These are phyloP conservation scores for Lapara coniferarum DNA, from an alignment of 2,888 invertebrate genomes.

Conservation along the genomic window DNA sequence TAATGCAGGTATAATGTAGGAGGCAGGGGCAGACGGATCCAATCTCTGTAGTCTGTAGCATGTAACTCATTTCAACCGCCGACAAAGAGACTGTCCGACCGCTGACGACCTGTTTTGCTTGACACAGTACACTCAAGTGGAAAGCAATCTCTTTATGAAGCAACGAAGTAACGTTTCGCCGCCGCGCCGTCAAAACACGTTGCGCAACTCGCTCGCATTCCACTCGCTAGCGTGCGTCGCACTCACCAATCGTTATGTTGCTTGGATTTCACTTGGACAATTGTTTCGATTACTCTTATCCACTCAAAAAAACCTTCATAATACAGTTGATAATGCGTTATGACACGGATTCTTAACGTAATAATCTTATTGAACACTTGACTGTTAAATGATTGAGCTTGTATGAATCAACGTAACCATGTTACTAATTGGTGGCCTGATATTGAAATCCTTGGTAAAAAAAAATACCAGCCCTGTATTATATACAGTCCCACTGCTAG, in stretches of 20 bases:
- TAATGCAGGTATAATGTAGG: neutral
- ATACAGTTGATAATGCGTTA: constrained; percentile 22
- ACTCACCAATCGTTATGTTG: constrained; percentile 44
- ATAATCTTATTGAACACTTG: constrained; percentile 28
- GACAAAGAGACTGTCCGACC: constrained; percentile 33
- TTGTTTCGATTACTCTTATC: constrained; percentile 23
- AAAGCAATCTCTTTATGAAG: constrained; percentile 49
- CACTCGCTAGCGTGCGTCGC: constrained; percentile 52
- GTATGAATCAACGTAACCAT: neutral
- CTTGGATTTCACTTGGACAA: constrained; percentile 39
- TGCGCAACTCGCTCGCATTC: constrained; percentile 73
- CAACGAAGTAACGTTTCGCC: constrained; percentile 54
- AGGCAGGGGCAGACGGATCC: neutral
- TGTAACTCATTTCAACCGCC: constrained; percentile 6
- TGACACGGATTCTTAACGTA: constrained; percentile 12
- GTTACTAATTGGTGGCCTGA: constrained; percentile 1
- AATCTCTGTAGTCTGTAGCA: constrained; percentile 2
- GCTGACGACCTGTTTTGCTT: constrained; percentile 37
- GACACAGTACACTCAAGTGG: constrained; percentile 37
- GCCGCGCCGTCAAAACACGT: constrained; percentile 72
- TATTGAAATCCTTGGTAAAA: neutral
- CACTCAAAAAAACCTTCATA: constrained; percentile 11
- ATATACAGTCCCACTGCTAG: too few relatives aligned
- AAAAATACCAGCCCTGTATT: too few relatives aligned
- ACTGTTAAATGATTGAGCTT: constrained; percentile 34